Evolutionary conservation across 1,140 invertebrate species (phyloP).

Genomic region (Oryzaephilus surinamensis): DNA sequence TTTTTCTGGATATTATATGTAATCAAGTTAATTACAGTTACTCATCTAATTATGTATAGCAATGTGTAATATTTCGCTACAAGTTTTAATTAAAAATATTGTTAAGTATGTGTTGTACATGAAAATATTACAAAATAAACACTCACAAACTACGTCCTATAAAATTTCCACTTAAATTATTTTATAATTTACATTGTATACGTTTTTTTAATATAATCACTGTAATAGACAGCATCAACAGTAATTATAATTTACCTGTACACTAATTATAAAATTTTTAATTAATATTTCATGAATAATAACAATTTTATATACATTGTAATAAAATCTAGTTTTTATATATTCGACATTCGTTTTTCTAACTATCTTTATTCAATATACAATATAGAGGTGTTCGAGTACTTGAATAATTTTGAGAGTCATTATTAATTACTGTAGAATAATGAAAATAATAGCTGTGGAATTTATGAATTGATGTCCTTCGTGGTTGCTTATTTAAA

Average conservation of each 20-base stretch:
- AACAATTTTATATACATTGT: neutral
- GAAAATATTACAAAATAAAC: too few relatives aligned
- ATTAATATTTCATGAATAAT: neutral
- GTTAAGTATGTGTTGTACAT: too few relatives aligned
- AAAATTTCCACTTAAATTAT: too few relatives aligned
- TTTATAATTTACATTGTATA: too few relatives aligned
- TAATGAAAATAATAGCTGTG: slow-evolving; percentile 9
- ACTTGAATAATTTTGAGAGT: slow-evolving; percentile 7
- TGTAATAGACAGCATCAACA: too few relatives aligned
- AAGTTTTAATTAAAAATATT: too few relatives aligned
- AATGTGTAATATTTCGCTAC: too few relatives aligned
- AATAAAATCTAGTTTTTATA: neutral
- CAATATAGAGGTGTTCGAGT: slow-evolving; percentile 1
- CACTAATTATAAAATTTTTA: neutral
- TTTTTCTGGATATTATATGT: too few relatives aligned
- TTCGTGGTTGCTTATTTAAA: slow-evolving; percentile 5
- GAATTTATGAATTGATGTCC: slow-evolving; percentile 9
- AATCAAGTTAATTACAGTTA: too few relatives aligned
- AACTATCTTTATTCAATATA: neutral
- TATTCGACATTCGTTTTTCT: neutral
- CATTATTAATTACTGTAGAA: slow-evolving; percentile 8
- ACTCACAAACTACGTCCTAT: too few relatives aligned
- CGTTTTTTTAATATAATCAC: too few relatives aligned
- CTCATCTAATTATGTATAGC: too few relatives aligned
- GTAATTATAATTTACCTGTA: neutral